A percentile compares a stretch with the other conserved stretches of the same genome.
phyloP scores from a whole-genome alignment of 2,113 vertebrate species.

The Cololabis saira region DNA sequence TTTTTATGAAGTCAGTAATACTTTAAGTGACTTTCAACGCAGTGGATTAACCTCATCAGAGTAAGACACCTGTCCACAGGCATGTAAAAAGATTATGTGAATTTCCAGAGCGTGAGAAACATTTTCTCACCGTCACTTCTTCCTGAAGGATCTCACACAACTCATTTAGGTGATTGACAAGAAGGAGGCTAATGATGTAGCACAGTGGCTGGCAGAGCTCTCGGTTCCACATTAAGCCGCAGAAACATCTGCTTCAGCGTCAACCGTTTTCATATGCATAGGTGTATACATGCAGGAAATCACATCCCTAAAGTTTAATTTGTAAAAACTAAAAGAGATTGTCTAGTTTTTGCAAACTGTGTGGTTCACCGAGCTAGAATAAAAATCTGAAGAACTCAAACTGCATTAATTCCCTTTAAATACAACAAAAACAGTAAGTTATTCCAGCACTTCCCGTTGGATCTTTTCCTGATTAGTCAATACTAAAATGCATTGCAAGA shows the following conservation, averaged over 20 bases:
- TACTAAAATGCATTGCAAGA: slow-evolving; percentile 44
- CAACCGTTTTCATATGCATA: background rate
- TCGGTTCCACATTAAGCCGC: slow-evolving; percentile 15
- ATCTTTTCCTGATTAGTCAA: slow-evolving; percentile 41
- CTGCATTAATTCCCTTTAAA: no score
- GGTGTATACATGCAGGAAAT: background rate
- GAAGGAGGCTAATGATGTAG: slow-evolving; percentile 29
- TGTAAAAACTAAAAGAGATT: slow-evolving; percentile 2
- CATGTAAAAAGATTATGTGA: slow-evolving; percentile 52
- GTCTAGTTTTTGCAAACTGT: slow-evolving; percentile 8
- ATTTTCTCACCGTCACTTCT: slow-evolving; percentile 14
- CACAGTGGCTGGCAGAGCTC: slow-evolving; percentile 6
- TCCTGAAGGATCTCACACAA: slow-evolving; percentile 27
- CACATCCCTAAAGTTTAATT: slow-evolving; percentile 14
- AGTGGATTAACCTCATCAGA: slow-evolving; percentile 42
- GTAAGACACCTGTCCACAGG: slow-evolving; percentile 22
- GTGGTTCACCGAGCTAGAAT: background rate
- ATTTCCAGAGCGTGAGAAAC: slow-evolving; percentile 31
- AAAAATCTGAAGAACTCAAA: slow-evolving; percentile 1
- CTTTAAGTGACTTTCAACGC: slow-evolving; percentile 43
- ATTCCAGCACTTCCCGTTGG: background rate
- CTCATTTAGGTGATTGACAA: slow-evolving; percentile 33
- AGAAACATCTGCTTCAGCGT: slow-evolving; percentile 19
- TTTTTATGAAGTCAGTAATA: slow-evolving; percentile 24
- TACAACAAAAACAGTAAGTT: background rate